phyloP scores from a whole-genome alignment of 2,888 invertebrate species.

The Abscondita cerata region DNA sequence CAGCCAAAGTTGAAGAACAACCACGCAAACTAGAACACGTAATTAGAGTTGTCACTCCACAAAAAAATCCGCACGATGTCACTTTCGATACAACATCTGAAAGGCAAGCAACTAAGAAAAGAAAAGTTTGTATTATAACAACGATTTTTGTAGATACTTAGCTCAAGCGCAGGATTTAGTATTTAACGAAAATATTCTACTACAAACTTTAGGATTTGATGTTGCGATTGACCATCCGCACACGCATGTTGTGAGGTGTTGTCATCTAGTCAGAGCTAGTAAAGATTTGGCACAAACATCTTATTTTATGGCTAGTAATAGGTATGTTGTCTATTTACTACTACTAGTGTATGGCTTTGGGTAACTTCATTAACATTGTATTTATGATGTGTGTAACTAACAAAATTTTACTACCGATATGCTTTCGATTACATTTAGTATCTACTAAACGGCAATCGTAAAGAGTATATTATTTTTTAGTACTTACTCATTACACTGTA shows the following conservation, averaged over 20 bases:
- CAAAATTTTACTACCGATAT: no score
- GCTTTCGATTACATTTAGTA: no score
- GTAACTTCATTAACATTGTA: no score
- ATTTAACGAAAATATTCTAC: conserved; percentile 94
- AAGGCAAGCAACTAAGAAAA: conserved; percentile 59
- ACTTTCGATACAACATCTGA: conserved; percentile 79
- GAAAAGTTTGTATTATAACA: not conserved
- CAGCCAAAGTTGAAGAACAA: conserved; percentile 98
- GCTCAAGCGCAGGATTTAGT: conserved; percentile 92
- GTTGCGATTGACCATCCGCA: conserved; percentile 98
- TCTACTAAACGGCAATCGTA: no score
- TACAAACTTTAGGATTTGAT: conserved; percentile 98
- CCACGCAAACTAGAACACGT: conserved; percentile 97
- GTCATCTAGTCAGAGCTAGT: conserved; percentile 94
- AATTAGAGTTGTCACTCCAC: conserved; percentile 89
- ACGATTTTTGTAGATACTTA: conserved; percentile 59
- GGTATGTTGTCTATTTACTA: conserved; percentile 61
- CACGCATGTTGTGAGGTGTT: conserved; percentile 94
- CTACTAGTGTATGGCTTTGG: not conserved
- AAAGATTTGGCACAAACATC: conserved; percentile 98
- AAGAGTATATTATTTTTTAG: no score
- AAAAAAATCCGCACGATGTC: conserved; percentile 74
- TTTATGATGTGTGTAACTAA: no score
- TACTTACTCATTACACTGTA: no score
- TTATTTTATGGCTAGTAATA: conserved; percentile 98